Percentiles rank a stretch among this genome's conserved stretches.
These are phyloP conservation scores for Drosophila triauraria DNA, from an alignment of 1,140 invertebrate genomes.

Conservation along the genomic window DNA sequence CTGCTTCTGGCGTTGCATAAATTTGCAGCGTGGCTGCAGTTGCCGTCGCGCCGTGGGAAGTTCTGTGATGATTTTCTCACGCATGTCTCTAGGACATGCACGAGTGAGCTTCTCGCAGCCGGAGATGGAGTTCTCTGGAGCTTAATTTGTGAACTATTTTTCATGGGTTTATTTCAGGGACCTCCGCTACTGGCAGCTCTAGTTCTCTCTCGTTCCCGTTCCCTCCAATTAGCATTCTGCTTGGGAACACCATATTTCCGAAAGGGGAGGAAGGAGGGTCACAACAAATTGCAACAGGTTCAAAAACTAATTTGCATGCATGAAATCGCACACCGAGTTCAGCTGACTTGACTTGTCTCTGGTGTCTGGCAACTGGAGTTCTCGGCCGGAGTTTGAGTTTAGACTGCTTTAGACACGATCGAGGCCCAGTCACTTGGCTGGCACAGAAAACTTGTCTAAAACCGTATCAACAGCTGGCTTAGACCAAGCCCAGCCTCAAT, in stretches of 20 bases:
- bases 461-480: conserved; percentile 56
- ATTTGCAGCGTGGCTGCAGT: conserved; percentile 49
- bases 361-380: conserved; percentile 27
- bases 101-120: conserved; percentile 59
- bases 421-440: conserved; percentile 50
- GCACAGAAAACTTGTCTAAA: conserved; percentile 62
- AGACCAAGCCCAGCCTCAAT: conserved; percentile 50
- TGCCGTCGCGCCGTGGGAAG: conserved; percentile 71
- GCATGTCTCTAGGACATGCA: conserved; percentile 84
- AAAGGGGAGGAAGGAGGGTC: conserved; percentile 2
- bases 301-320: conserved; percentile 83
- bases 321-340: conserved; percentile 68
- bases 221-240: conserved; percentile 70
- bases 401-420: conserved; percentile 46
- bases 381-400: conserved; percentile 23
- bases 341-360: conserved; percentile 43
- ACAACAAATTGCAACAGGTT: conserved; percentile 78
- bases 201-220: neutral
- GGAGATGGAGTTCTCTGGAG: conserved; percentile 17
- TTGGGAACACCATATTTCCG: conserved; percentile 46
- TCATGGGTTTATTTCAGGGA: conserved; percentile 60
- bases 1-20: conserved; percentile 66
- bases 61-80: conserved; percentile 79
- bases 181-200: conserved; percentile 14
- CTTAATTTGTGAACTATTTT: conserved; percentile 77